Evolutionary conservation across 2,888 invertebrate genomes (phyloP), one percentile per base, ranked within the genome.

Genomic region (Euplagia quadripunctaria): DNA sequence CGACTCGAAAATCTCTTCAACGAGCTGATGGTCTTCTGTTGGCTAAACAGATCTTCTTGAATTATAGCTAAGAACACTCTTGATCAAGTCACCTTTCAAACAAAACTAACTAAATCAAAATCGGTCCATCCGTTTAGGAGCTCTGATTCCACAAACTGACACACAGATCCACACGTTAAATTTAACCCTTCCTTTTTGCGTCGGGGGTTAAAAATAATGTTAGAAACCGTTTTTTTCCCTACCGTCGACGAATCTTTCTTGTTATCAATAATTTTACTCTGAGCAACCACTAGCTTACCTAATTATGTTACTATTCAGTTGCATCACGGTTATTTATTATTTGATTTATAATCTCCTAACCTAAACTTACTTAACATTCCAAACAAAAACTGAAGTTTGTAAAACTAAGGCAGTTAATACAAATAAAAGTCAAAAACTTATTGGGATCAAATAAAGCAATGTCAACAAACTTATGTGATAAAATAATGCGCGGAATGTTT

Each of bases 351-450:
- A 9, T 2, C 0, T 46, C 11, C 0, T 11, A 52, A 16, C 20
- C 7, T 31, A 49, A 31, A 20, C 8, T 49, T 31, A 49, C 17
- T 49, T 52, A 51, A 3, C 16, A 17, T 17, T 67, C 9, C 55
- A 41, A 41, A 42, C 16, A 52, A 52, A 46, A 31, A 46, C 61
- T 46, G 9, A 70, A 78, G 72, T 66, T 70, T 66, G n/a, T n/a
- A 55, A 17, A 3, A 55, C 52, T 5, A 17, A 55, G 17, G 52
- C 52, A 8, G 55, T 55, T n/a, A 58, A 58, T 31, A 71, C 51
- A 69, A 69, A 73, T 74, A 68, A 51, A 68, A 16, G 69, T 67
- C 52, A 41, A 42, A 41, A 52, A 17, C 11, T 63, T 49, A 46
- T 69, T n/a, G 14, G 9, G 8, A 12, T 31, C 12, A 4, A 20